These are phyloP conservation scores for Polydrusus tereticollis DNA, from an alignment of 2,888 invertebrate genomes.

Conservation along the genomic window DNA sequence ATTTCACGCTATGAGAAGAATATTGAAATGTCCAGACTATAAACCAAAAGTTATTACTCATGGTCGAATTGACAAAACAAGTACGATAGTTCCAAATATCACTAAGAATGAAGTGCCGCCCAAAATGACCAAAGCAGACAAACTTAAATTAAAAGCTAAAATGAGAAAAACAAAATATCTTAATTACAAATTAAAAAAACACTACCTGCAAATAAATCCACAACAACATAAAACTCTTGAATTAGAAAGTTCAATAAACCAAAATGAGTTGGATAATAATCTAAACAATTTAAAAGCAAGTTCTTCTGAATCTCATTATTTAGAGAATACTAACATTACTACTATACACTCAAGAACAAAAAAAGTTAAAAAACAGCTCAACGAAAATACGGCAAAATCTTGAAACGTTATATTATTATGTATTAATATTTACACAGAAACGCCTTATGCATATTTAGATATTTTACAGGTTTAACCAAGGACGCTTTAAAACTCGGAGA, in stretches of 20 bases:
- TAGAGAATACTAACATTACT: slow-evolving; percentile 14
- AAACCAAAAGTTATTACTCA: slow-evolving; percentile 62
- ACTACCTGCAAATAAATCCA: slow-evolving; percentile 20
- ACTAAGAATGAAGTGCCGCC: slow-evolving; percentile 9
- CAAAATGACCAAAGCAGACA: slow-evolving; percentile 48
- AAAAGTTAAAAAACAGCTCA: neutral
- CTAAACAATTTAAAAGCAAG: slow-evolving; percentile 23
- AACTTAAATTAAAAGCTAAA: slow-evolving; percentile 44
- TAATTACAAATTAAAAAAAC: slow-evolving; percentile 52
- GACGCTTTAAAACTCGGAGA: no score
- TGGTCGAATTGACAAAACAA: slow-evolving; percentile 3
- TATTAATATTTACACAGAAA: no score
- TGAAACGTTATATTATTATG: neutral
- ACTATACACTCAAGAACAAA: neutral
- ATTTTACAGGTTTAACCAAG: no score
- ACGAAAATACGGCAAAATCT: neutral
- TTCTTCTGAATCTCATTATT: neutral
- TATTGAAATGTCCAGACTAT: slow-evolving; percentile 67
- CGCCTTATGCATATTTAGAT: no score
- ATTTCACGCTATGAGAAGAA: slow-evolving; percentile 74
- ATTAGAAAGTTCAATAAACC: neutral
- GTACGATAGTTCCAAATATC: neutral
- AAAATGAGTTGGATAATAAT: slow-evolving; percentile 35
- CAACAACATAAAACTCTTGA: slow-evolving; percentile 16
- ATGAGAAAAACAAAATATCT: slow-evolving; percentile 51